phyloP scores from a whole-genome alignment of 2,797 vertebrate species.

The Argya squamiceps region DNA sequence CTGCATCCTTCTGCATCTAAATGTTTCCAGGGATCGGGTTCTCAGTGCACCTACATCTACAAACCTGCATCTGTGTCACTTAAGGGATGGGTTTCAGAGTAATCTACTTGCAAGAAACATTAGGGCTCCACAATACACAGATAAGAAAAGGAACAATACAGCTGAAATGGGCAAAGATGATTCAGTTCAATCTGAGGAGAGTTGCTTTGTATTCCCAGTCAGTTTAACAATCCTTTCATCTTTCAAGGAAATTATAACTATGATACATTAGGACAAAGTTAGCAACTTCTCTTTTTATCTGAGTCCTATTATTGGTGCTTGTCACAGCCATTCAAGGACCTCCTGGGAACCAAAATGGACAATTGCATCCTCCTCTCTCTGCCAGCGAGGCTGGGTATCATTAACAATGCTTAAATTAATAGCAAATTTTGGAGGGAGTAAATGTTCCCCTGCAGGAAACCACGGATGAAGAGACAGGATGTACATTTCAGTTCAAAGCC shows the following conservation, averaged over 20 bases:
- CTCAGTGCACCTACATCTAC: not conserved
- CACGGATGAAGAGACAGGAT: slow-evolving; percentile 23
- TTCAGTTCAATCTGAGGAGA: slow-evolving; percentile 34
- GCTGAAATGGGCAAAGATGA: slow-evolving; percentile 25
- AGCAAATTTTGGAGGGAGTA: slow-evolving; percentile 41
- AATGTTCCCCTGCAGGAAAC: slow-evolving; percentile 45
- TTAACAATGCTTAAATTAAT: slow-evolving; percentile 57
- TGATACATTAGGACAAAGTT: slow-evolving; percentile 53
- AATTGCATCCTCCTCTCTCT: slow-evolving; percentile 49
- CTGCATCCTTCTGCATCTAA: not conserved
- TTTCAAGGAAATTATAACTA: slow-evolving; percentile 63
- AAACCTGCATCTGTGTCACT: not conserved
- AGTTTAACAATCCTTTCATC: slow-evolving; percentile 46
- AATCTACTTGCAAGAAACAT: slow-evolving; percentile 12
- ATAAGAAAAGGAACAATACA: slow-evolving; percentile 38
- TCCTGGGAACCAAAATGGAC: slow-evolving; percentile 57
- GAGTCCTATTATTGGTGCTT: slow-evolving; percentile 50
- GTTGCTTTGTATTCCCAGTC: slow-evolving; percentile 53
- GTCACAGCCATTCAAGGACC: slow-evolving; percentile 48
- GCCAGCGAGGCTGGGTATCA: slow-evolving; percentile 18
- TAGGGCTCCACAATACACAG: not conserved
- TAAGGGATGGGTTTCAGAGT: not conserved
- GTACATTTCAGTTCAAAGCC: slow-evolving; percentile 41
- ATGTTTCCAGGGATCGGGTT: not conserved
- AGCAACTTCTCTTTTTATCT: slow-evolving; percentile 60